Conservation (phyloP, 30 jellyfish, hydroid and myxozoan species). For the Nemopilema nomurai region DNA sequence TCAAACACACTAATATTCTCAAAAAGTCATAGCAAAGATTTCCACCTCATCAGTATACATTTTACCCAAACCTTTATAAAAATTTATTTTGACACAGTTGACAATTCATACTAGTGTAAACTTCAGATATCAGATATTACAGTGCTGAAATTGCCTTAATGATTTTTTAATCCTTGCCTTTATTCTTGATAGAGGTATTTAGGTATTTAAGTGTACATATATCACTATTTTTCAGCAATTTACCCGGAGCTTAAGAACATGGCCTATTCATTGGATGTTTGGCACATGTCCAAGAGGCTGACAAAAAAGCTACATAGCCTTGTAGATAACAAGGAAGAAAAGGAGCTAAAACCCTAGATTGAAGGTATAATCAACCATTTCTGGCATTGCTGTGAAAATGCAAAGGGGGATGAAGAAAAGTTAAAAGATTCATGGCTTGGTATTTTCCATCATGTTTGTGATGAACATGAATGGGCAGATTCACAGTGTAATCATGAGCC, state of each 20-base stretch:
- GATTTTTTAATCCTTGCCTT: background rate
- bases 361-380: constrained; percentile 25
- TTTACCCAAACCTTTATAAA: background rate
- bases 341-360: constrained; percentile 25
- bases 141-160: background rate
- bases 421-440: constrained; percentile 21
- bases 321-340: constrained; percentile 16
- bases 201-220: background rate
- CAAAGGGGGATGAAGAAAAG: constrained; percentile 21
- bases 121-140: background rate
- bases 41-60: background rate
- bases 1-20: background rate
- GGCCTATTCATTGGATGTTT: constrained; percentile 16
- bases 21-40: background rate
- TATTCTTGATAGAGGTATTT: background rate
- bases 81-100: background rate
- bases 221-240: constrained; percentile 3
- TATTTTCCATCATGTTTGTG: constrained; percentile 10
- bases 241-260: constrained; percentile 3
- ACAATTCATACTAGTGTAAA: background rate
- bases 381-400: constrained; percentile 12
- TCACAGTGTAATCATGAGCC: constrained; percentile 24
- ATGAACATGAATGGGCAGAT: constrained; percentile 11
- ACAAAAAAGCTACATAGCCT: constrained; percentile 10
- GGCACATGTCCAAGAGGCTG: constrained; percentile 24